Conservation (phyloP, 1,140 invertebrate species). For the Drosophila nasuta region DNA sequence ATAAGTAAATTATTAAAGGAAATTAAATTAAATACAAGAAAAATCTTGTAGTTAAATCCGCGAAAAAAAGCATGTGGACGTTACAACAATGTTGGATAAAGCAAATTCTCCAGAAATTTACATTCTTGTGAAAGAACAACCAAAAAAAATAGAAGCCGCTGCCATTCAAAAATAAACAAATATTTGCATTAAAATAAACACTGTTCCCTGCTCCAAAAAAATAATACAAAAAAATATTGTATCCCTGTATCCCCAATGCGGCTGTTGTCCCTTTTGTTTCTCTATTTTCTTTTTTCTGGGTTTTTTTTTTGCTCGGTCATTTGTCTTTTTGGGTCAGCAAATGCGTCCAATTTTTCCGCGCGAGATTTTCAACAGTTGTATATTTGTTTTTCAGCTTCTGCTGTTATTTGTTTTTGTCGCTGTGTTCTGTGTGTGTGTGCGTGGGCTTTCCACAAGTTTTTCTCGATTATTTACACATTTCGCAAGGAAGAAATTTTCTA, state of each 20-base stretch:
- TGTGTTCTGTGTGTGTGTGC: conserved; percentile 7
- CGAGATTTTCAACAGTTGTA: conserved; percentile 53
- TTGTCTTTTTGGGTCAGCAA: conserved; percentile 77
- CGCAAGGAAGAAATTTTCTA: conserved; percentile 37
- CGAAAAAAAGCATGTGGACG: conserved; percentile 28
- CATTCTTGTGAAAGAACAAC: conserved; percentile 34
- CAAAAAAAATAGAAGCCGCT: conserved; percentile 19
- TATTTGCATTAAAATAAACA: conserved; percentile 80
- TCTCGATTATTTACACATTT: conserved; percentile 59
- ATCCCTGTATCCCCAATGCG: conserved; percentile 31
- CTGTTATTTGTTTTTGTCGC: background rate
- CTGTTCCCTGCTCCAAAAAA: conserved; percentile 20
- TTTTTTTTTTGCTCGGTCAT: conserved; percentile 38
- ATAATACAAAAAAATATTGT: background rate
- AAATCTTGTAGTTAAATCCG: conserved; percentile 11
- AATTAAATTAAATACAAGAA: conserved; percentile 43
- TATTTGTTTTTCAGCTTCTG: conserved; percentile 46
- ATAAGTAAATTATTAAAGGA: conserved; percentile 50
- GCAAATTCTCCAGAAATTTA: conserved; percentile 46
- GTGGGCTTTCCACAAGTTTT: conserved; percentile 50
- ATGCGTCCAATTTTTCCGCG: conserved; percentile 67
- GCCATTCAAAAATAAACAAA: conserved; percentile 75
- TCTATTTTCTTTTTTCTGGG: conserved; percentile 10
- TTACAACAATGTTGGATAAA: background rate
- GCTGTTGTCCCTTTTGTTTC: conserved; percentile 58